phyloP scores from a whole-genome alignment of 2,888 invertebrate genomes.

The Drosophila histrio region DNA sequence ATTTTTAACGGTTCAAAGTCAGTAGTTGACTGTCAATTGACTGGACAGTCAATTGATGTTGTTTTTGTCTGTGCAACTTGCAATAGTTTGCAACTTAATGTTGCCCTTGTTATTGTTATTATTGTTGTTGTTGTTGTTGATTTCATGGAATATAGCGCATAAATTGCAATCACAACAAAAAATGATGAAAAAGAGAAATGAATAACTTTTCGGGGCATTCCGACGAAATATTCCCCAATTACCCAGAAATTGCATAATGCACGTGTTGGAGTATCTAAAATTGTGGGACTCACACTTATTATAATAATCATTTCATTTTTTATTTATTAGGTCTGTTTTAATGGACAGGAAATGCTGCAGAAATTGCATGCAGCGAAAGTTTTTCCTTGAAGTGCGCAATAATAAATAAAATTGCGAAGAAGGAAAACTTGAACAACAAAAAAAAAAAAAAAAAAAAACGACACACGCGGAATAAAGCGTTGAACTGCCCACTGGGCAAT shows the following conservation, averaged over 20 bases:
- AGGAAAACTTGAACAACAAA: constrained; percentile 36
- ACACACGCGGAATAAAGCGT: constrained; percentile 24
- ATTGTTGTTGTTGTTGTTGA: neutral
- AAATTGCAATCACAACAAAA: neutral
- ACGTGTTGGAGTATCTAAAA: neutral
- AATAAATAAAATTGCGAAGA: constrained; percentile 55
- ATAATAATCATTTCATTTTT: neutral
- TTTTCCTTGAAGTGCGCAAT: constrained; percentile 63
- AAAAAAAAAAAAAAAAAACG: constrained; percentile 3
- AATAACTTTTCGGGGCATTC: neutral
- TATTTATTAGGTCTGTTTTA: constrained; percentile 51
- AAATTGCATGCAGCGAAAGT: constrained; percentile 59
- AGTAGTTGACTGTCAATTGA: neutral
- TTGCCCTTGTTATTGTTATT: neutral
- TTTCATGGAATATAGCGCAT: neutral
- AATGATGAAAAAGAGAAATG: neutral
- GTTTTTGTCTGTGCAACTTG: neutral
- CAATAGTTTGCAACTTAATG: neutral
- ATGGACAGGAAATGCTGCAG: constrained; percentile 59
- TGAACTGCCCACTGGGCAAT: constrained; percentile 65
- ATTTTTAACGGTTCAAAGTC: constrained; percentile 6
- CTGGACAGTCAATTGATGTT: neutral
- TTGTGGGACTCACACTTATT: neutral
- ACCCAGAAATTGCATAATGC: constrained; percentile 33
- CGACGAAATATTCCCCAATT: constrained; percentile 17